Evolutionary conservation across 1,140 invertebrate genomes (phyloP).

Genomic region (Cotesia typhae): DNA sequence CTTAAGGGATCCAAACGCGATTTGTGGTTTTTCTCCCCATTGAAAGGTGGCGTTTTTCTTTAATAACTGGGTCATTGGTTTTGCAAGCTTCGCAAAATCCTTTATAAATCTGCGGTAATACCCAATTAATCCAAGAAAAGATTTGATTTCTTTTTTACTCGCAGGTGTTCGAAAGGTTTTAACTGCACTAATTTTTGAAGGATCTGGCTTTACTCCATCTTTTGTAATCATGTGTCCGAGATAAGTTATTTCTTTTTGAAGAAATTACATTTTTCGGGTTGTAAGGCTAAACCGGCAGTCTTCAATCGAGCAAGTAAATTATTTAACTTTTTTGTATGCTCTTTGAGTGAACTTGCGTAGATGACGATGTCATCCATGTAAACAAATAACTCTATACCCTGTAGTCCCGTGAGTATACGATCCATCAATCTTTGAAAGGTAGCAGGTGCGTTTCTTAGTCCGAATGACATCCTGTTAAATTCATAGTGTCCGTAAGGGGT

Average conservation of each 20-base stretch:
- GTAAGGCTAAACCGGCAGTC: constrained; percentile 35
- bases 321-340: constrained; percentile 48
- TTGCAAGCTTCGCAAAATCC: constrained; percentile 6
- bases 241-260: constrained; percentile 35
- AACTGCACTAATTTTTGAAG: constrained; percentile 4
- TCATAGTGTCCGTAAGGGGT: too few relatives aligned
- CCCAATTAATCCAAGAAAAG: constrained; percentile 57
- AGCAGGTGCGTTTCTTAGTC: too few relatives aligned
- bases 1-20: too few relatives aligned
- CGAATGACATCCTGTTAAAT: too few relatives aligned
- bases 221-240: constrained; percentile 41
- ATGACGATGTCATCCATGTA: constrained; percentile 65
- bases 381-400: constrained; percentile 42
- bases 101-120: constrained; percentile 48
- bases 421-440: too few relatives aligned
- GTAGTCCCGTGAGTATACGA: constrained; percentile 43
- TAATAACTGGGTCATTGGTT: constrained; percentile 8
- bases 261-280: constrained; percentile 44
- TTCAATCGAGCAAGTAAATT: constrained; percentile 36
- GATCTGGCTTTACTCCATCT: constrained; percentile 4
- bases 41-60: constrained; percentile 4
- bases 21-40: constrained; percentile 57
- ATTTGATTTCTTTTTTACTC: constrained; percentile 38
- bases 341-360: constrained; percentile 42
- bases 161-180: background rate